Percentiles rank a stretch among this genome's conserved stretches.
These are phyloP conservation scores for Imbricaverruca yamaguchii DNA, from an alignment of 2,888 invertebrate genomes.

Conservation along the genomic window DNA sequence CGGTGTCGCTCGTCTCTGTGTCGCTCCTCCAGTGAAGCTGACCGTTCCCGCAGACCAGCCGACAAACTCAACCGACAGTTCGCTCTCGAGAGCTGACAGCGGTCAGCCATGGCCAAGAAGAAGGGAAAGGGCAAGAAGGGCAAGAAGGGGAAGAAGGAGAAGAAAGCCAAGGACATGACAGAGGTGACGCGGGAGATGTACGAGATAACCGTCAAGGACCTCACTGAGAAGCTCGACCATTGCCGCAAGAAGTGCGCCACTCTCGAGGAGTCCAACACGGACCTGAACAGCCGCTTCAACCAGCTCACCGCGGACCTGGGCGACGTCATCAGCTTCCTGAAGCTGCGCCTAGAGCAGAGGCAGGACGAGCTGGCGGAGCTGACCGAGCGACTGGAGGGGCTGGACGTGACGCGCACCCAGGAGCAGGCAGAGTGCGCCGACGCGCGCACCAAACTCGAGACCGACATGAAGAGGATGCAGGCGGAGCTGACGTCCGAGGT, in stretches of 20 bases:
- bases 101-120: background rate
- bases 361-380: conserved; percentile 7
- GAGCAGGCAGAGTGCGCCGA: background rate
- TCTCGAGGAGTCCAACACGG: background rate
- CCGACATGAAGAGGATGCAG: conserved; percentile 16
- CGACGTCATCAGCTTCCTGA: conserved; percentile 21
- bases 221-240: conserved; percentile 9
- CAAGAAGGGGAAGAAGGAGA: conserved; percentile 17
- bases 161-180: conserved; percentile 10
- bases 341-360: conserved; percentile 6
- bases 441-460: background rate
- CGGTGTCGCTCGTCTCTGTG: too few species aligned
- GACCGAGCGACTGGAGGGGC: conserved; percentile 4
- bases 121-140: conserved; percentile 3
- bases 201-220: conserved; percentile 16
- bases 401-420: background rate
- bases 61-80: too few species aligned
- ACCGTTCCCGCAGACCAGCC: too few species aligned
- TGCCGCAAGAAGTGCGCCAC: background rate
- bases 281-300: background rate
- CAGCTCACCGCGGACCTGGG: background rate
- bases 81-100: too few species aligned
- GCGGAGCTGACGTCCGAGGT: conserved; percentile 9
- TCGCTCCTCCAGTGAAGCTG: too few species aligned
- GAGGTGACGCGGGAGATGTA: conserved; percentile 10